These are phyloP conservation scores for Cremastinae sp. DNA, from an alignment of 2,888 invertebrate species.

Conservation along the genomic window DNA sequence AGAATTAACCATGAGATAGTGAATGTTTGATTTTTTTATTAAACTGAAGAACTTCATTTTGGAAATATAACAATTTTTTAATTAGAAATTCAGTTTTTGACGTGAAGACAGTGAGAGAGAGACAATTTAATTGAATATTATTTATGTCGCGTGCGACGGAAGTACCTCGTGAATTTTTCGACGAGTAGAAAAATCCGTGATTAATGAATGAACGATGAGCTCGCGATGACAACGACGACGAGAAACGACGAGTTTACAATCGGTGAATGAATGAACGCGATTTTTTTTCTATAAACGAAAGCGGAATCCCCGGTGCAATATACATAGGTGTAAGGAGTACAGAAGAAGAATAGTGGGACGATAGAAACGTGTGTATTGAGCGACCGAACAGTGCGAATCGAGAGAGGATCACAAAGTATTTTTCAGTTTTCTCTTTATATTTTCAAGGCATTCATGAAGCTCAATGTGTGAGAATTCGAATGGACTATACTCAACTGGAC, in stretches of 20 bases:
- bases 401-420: conserved; percentile 1
- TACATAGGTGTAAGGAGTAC: conserved; percentile 6
- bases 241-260: conserved; percentile 18
- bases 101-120: too few relatives aligned
- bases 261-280: conserved; percentile 45
- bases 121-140: too few relatives aligned
- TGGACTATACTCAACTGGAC: too few relatives aligned
- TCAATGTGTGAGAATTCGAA: too few relatives aligned
- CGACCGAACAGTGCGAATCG: conserved; percentile 22
- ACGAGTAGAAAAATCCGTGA: not conserved
- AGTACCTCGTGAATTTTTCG: not conserved
- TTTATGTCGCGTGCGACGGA: too few relatives aligned
- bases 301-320: conserved; percentile 25
- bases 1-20: too few relatives aligned
- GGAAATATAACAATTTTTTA: too few relatives aligned
- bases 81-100: too few relatives aligned
- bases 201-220: conserved; percentile 32
- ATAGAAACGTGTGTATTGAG: conserved; percentile 21
- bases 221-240: not conserved
- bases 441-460: too few relatives aligned
- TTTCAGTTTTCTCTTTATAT: too few relatives aligned
- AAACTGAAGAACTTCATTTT: too few relatives aligned
- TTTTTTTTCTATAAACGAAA: conserved; percentile 47
- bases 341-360: conserved; percentile 36
- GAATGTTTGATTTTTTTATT: too few relatives aligned